Percentiles rank a stretch among this genome's conserved stretches.
phyloP scores from a whole-genome alignment of 2,113 vertebrate genomes.

The Dolichotis patagonum region DNA sequence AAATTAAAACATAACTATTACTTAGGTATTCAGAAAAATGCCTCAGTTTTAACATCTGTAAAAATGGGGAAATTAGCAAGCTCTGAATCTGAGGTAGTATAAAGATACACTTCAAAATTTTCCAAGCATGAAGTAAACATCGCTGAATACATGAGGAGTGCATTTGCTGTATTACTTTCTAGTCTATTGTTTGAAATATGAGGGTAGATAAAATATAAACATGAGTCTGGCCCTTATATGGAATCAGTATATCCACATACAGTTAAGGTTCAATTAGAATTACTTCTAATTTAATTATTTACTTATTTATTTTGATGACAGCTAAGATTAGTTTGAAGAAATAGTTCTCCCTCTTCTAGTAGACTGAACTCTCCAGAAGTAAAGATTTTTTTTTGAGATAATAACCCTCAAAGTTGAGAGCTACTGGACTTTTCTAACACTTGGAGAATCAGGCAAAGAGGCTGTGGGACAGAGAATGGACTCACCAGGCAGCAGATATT shows the following conservation, averaged over 20 bases:
- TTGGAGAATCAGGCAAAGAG: neutral
- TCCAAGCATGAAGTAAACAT: neutral
- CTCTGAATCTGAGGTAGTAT: neutral
- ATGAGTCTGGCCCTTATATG: neutral
- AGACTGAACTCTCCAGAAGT: neutral
- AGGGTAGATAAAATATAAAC: conserved; percentile 8
- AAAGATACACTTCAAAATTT: neutral
- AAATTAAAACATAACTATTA: neutral
- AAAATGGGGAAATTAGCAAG: neutral
- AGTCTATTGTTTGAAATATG: neutral
- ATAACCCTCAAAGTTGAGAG: neutral
- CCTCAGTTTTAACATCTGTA: neutral
- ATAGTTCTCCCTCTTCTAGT: neutral
- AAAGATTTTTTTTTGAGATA: neutral
- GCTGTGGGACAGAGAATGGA: neutral
- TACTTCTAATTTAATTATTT: neutral
- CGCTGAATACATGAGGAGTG: neutral
- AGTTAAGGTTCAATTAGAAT: conserved; percentile 15
- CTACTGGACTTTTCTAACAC: neutral
- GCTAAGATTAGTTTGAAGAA: conserved; percentile 45
- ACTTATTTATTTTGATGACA: neutral
- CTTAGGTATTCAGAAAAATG: neutral
- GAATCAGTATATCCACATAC: neutral
- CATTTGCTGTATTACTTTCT: neutral
- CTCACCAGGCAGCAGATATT: neutral